Conservation (phyloP, 2,797 vertebrate species). For the Melanogrammus aeglefinus region DNA sequence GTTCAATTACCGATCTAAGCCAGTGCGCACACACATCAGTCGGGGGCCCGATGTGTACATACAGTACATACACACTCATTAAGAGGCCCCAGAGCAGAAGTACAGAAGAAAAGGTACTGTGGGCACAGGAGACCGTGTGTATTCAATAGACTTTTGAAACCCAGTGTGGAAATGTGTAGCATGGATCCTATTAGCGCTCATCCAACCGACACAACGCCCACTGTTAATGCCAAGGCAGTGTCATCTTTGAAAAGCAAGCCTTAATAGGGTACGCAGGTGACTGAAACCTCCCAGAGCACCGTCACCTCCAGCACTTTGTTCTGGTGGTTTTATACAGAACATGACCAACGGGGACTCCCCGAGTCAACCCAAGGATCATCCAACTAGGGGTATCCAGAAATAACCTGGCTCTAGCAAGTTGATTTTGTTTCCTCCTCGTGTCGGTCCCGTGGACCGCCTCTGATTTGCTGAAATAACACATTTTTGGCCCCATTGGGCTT, state of each 20-base stretch:
- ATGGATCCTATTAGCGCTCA: too few relatives aligned
- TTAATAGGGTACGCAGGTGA: too few relatives aligned
- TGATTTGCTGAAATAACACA: slow-evolving; percentile 46
- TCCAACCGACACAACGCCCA: too few relatives aligned
- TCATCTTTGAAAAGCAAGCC: too few relatives aligned
- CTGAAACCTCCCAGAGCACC: too few relatives aligned
- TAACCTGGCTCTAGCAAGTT: slow-evolving; percentile 56
- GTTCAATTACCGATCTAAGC: slow-evolving; percentile 45
- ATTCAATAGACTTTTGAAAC: not conserved
- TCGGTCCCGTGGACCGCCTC: slow-evolving; percentile 36
- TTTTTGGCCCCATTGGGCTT: slow-evolving; percentile 40
- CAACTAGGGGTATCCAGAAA: slow-evolving; percentile 32
- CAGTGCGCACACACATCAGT: slow-evolving; percentile 28
- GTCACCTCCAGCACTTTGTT: too few relatives aligned
- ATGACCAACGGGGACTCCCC: too few relatives aligned
- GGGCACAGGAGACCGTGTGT: not conserved
- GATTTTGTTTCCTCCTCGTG: slow-evolving; percentile 38
- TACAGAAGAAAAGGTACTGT: not conserved
- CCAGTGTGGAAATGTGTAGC: too few relatives aligned
- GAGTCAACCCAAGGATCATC: not conserved
- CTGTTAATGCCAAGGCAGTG: too few relatives aligned
- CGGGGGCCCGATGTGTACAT: slow-evolving; percentile 11
- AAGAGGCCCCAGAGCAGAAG: slow-evolving; percentile 5
- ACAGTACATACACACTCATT: slow-evolving; percentile 33
- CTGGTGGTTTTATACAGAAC: too few relatives aligned